These are phyloP conservation scores for Hydrozoanthus gracilis DNA, from an alignment of 92 coral and sea anemone species.

Conservation along the genomic window DNA sequence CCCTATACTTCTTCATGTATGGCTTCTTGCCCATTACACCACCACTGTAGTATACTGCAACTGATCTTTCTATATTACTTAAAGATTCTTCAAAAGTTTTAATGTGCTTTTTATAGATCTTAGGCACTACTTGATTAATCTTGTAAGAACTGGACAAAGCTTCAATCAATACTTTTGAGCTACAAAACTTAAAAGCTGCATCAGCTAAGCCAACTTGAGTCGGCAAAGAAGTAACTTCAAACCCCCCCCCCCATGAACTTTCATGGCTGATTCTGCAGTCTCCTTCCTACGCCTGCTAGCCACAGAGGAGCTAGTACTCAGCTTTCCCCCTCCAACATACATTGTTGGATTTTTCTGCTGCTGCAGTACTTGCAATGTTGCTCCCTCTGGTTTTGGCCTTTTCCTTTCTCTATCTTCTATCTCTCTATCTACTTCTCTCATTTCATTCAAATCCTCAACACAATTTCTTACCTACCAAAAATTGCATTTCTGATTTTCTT, in stretches of 20 bases:
- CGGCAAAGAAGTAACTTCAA: slow-evolving; percentile 9
- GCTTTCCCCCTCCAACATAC: not conserved
- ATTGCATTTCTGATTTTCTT: not conserved
- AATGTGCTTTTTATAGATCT: not conserved
- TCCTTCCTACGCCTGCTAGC: slow-evolving; percentile 2
- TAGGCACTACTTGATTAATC: slow-evolving; percentile 15
- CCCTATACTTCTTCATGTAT: slow-evolving; percentile 28
- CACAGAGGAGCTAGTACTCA: slow-evolving; percentile 1
- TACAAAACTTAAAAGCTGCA: slow-evolving; percentile 34
- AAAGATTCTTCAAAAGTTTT: slow-evolving; percentile 36
- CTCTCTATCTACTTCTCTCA: slow-evolving; percentile 5
- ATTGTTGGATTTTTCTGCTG: not conserved
- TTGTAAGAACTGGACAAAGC: not conserved
- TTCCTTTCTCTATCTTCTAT: not conserved
- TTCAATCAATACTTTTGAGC: not conserved
- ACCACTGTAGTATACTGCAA: slow-evolving; percentile 43
- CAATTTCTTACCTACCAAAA: not conserved
- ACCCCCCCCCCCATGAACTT: slow-evolving; percentile 54
- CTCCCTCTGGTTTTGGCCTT: not conserved
- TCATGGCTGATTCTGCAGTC: slow-evolving; percentile 41
- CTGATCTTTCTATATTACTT: slow-evolving; percentile 38
- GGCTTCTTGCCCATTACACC: slow-evolving; percentile 57
- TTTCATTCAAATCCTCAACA: not conserved
- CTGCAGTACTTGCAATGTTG: not conserved
- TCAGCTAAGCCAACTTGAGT: slow-evolving; percentile 49